A percentile compares a stretch with the other conserved stretches of the same genome.
These are phyloP conservation scores for Aegypius monachus DNA, from an alignment of 2,113 vertebrate genomes.

Conservation along the genomic window DNA sequence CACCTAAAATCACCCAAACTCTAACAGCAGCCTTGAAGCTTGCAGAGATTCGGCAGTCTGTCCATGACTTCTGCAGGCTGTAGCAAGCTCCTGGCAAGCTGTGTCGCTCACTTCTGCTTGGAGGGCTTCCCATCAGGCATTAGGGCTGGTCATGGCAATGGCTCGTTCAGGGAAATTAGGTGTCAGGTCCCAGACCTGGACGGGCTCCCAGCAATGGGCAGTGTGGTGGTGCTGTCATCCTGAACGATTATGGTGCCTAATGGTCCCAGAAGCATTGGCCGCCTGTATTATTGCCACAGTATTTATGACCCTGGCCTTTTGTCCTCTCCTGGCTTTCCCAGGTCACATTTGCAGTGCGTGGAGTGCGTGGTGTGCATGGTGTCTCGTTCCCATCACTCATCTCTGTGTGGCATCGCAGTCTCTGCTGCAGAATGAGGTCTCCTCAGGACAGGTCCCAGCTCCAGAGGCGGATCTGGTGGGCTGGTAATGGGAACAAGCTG, in stretches of 20 bases:
- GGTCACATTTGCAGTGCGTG: rapidly evolving
- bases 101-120: not conserved
- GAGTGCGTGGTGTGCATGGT: rapidly evolving
- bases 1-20: not conserved
- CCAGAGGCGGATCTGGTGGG: not conserved
- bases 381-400: not conserved
- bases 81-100: not conserved
- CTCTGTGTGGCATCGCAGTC: not conserved
- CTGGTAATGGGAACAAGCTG: not conserved
- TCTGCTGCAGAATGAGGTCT: not conserved
- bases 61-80: not conserved
- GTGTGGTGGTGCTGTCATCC: not conserved
- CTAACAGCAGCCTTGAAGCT: not conserved
- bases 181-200: not conserved
- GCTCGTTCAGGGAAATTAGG: not conserved
- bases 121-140: not conserved
- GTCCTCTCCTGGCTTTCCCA: not conserved
- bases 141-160: not conserved
- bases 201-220: not conserved
- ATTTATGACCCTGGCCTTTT: not conserved
- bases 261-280: not conserved
- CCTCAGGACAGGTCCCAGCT: not conserved
- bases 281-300: not conserved
- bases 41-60: not conserved
- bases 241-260: not conserved